A percentile compares a stretch with the other conserved stretches of the same genome.
phyloP scores from a whole-genome alignment of 2,797 vertebrate genomes.

The Lemur catta region DNA sequence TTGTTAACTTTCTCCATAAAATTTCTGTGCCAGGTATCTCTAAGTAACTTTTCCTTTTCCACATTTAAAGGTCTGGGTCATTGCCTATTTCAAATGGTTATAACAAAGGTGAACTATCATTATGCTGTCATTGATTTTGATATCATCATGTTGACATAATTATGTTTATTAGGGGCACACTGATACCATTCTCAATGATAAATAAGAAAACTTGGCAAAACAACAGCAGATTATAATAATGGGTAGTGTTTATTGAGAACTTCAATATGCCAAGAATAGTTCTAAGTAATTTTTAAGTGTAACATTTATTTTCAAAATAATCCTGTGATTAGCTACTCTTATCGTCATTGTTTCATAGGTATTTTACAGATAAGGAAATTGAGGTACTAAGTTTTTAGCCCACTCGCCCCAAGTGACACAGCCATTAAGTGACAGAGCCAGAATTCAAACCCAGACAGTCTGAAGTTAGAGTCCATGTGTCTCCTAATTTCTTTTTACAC shows the following conservation, averaged over 20 bases:
- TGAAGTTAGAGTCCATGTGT: neutral
- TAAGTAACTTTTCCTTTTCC: neutral
- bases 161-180: neutral
- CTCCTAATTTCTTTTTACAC: neutral
- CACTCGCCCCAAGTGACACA: neutral
- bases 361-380: neutral
- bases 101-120: neutral
- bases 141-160: neutral
- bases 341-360: neutral
- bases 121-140: neutral
- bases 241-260: neutral
- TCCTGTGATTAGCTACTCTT: neutral
- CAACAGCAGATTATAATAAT: neutral
- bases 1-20: neutral
- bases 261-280: neutral
- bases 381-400: neutral
- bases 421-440: neutral
- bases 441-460: neutral
- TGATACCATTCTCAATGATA: neutral
- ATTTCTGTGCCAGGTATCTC: neutral
- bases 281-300: neutral
- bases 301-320: constrained; percentile 2
- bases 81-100: neutral
- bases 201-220: neutral
- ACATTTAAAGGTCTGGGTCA: neutral